phyloP scores from a whole-genome alignment of 37 sponge, comb jelly and placozoan genomes.

The Trichoplax adhaerens region DNA sequence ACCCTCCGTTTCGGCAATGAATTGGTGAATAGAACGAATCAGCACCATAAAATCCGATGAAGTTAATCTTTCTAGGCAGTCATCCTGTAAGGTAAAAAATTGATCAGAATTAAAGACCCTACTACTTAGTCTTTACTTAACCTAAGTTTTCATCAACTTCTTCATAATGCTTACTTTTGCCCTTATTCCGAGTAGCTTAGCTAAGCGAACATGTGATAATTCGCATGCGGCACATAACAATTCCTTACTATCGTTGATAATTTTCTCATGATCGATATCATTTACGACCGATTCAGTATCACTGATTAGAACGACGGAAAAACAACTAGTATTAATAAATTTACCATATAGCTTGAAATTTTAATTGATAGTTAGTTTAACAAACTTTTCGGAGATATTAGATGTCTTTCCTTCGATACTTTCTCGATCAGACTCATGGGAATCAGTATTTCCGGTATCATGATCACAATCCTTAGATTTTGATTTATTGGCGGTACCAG shows the following conservation, averaged over 20 bases:
- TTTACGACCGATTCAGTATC: too few species aligned
- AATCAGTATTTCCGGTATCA: background rate
- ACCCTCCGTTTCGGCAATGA: constrained; percentile 29
- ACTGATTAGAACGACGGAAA: too few species aligned
- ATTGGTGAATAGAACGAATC: constrained; percentile 39
- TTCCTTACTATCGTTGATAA: constrained; percentile 34
- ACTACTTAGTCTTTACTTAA: background rate
- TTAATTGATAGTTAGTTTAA: too few species aligned
- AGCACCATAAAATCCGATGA: constrained; percentile 52
- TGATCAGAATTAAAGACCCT: background rate
- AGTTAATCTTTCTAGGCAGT: constrained; percentile 41
- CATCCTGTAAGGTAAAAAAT: constrained; percentile 31
- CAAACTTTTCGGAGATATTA: background rate
- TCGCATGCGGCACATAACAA: constrained; percentile 46
- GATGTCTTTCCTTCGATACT: background rate
- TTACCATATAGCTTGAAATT: too few species aligned
- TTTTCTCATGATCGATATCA: constrained; percentile 9
- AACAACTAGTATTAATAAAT: too few species aligned
- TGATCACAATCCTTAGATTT: constrained; percentile 6
- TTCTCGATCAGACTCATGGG: background rate
- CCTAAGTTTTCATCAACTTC: too few species aligned
- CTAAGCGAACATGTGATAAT: constrained; percentile 60
- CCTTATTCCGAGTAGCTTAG: constrained; percentile 55
- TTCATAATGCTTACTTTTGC: constrained; percentile 27
- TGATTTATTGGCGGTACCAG: constrained; percentile 12